These are phyloP conservation scores for Himantopus leucocephalus DNA, from an alignment of 2,113 vertebrate species.

Conservation along the genomic window DNA sequence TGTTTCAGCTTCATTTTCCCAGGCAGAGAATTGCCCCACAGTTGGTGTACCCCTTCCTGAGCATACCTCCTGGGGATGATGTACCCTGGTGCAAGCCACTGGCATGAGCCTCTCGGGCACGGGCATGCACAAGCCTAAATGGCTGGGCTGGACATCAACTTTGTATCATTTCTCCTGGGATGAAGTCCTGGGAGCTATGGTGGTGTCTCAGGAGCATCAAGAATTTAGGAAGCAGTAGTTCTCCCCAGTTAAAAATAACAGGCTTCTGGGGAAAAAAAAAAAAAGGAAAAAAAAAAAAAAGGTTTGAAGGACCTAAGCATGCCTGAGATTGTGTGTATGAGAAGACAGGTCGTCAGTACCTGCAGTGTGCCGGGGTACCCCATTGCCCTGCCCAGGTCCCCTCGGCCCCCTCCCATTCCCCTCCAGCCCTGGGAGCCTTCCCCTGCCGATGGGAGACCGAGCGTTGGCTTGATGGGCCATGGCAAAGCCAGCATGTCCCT, in stretches of 20 bases:
- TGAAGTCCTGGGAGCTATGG: not conserved
- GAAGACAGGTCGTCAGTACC: no score
- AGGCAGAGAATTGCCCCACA: not conserved
- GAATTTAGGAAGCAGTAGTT: not conserved
- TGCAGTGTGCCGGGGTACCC: not conserved
- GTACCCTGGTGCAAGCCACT: not conserved
- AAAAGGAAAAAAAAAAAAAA: no score
- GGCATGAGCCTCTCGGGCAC: accelerated
- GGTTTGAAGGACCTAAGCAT: not conserved
- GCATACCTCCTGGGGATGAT: not conserved
- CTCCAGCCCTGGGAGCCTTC: not conserved
- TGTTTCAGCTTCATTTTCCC: not conserved
- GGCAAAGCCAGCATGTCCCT: no score
- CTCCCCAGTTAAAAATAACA: not conserved
- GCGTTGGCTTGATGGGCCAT: accelerated
- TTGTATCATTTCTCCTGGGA: not conserved
- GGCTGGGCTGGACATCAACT: accelerated
- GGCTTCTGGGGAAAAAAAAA: not conserved
- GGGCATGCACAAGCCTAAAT: accelerated
- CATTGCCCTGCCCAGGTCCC: not conserved
- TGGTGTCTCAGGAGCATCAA: not conserved
- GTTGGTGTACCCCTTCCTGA: not conserved
- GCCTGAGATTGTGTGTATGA: not conserved
- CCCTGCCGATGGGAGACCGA: no score
- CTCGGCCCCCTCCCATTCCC: no score